Evolutionary conservation across 1,140 invertebrate genomes (phyloP).

Genomic region (Andrena cerasifolii): DNA sequence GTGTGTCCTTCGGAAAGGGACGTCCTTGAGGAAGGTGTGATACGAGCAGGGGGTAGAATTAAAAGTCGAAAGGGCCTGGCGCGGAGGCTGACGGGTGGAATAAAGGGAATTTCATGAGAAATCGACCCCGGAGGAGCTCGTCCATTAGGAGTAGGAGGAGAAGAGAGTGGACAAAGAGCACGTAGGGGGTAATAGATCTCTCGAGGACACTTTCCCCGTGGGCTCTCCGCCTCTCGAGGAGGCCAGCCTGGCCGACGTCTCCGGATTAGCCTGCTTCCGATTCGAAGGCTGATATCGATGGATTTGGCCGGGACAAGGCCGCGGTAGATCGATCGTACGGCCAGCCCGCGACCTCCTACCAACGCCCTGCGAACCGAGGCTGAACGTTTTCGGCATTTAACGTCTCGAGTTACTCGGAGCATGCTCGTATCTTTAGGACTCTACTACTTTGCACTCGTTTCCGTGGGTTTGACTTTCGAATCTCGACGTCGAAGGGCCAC

Average conservation of each 20-base stretch:
- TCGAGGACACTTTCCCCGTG: neutral
- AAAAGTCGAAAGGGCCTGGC: no score
- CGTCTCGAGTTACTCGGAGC: neutral
- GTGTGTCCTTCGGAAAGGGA: neutral
- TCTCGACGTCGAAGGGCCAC: no score
- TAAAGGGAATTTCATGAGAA: no score
- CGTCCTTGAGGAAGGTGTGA: no score
- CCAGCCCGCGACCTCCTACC: neutral
- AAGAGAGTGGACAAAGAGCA: no score
- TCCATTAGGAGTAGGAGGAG: neutral
- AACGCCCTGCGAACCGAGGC: neutral
- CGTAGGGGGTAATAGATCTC: conserved; percentile 19
- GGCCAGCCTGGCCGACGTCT: conserved; percentile 7
- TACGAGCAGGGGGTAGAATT: no score
- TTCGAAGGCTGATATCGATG: conserved; percentile 52
- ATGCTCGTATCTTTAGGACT: no score
- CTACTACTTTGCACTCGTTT: no score
- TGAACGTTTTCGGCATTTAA: neutral
- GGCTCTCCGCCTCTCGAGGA: neutral
- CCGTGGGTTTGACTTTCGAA: no score
- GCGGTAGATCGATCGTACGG: conserved; percentile 48
- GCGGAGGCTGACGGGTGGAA: no score
- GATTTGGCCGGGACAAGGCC: conserved; percentile 39
- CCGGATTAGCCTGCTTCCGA: conserved; percentile 32
- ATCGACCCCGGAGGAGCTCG: neutral